Evolutionary conservation across 2,888 invertebrate species (phyloP).

Genomic region (Syrista parreyssii): DNA sequence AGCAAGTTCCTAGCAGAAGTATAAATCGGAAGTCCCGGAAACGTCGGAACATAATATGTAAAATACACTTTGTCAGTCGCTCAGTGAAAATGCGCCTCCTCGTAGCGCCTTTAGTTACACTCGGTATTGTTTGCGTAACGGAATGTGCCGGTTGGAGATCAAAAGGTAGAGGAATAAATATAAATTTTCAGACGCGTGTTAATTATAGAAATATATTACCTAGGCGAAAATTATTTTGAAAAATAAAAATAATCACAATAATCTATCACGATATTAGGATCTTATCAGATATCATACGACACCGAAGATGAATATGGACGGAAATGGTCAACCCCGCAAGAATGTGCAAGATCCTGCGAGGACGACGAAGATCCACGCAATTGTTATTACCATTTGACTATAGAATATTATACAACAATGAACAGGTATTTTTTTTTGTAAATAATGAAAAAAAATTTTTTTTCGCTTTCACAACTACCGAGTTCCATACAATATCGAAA

Average conservation of each 20-base stretch:
- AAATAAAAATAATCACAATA: background rate
- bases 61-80: background rate
- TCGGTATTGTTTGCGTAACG: background rate
- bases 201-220: background rate
- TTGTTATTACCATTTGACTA: constrained; percentile 86
- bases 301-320: background rate
- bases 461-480: background rate
- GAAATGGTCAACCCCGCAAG: constrained; percentile 78
- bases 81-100: background rate
- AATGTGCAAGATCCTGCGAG: constrained; percentile 83
- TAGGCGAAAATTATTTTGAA: background rate
- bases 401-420: constrained; percentile 84
- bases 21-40: background rate
- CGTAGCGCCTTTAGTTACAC: background rate
- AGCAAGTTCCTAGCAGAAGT: background rate
- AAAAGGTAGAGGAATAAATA: background rate
- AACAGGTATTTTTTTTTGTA: constrained; percentile 83
- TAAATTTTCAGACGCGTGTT: background rate
- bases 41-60: background rate
- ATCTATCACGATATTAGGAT: background rate
- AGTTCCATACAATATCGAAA: background rate
- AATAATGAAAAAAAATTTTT: no score
- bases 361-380: constrained; percentile 84
- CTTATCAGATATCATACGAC: background rate
- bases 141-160: background rate